phyloP scores from a whole-genome alignment of 92 coral and sea anemone genomes.

The Siderastrea radians region DNA sequence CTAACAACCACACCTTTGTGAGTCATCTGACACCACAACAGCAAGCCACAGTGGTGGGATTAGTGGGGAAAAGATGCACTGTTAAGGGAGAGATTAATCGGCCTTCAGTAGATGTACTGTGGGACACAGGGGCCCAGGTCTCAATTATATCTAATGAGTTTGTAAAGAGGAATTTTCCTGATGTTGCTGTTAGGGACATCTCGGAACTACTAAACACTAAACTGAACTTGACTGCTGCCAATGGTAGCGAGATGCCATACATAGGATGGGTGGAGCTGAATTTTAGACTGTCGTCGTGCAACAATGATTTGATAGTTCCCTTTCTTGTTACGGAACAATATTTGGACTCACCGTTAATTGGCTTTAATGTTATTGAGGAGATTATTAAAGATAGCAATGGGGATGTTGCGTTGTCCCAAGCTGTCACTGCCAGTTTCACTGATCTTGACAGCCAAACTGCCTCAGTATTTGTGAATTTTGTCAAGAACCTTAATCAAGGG shows the following conservation, averaged over 20 bases:
- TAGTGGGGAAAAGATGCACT: too few relatives aligned
- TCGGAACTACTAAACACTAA: too few relatives aligned
- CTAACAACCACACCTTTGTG: too few relatives aligned
- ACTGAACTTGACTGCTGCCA: conserved; percentile 39
- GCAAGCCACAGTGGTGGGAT: too few relatives aligned
- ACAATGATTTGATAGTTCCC: conserved; percentile 12
- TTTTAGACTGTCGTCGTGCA: conserved; percentile 48
- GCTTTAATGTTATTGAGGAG: too few relatives aligned
- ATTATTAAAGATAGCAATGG: too few relatives aligned
- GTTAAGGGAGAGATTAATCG: conserved; percentile 48
- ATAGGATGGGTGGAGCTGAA: conserved; percentile 51
- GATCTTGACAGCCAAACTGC: too few relatives aligned
- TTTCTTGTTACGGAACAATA: conserved; percentile 25
- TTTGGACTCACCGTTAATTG: conserved; percentile 33
- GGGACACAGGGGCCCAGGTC: conserved; percentile 72
- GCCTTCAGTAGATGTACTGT: conserved; percentile 36
- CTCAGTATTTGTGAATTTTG: conserved; percentile 27
- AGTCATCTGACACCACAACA: too few relatives aligned
- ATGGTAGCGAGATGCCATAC: too few relatives aligned
- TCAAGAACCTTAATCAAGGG: conserved; percentile 7
- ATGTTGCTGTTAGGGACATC: conserved; percentile 5
- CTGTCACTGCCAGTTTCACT: too few relatives aligned
- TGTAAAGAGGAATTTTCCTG: conserved; percentile 40
- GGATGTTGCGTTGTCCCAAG: too few relatives aligned
- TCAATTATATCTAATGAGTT: conserved; percentile 48